Evolutionary conservation across 2,113 vertebrate genomes (phyloP).

Genomic region (Nothoprocta pentlandii): DNA sequence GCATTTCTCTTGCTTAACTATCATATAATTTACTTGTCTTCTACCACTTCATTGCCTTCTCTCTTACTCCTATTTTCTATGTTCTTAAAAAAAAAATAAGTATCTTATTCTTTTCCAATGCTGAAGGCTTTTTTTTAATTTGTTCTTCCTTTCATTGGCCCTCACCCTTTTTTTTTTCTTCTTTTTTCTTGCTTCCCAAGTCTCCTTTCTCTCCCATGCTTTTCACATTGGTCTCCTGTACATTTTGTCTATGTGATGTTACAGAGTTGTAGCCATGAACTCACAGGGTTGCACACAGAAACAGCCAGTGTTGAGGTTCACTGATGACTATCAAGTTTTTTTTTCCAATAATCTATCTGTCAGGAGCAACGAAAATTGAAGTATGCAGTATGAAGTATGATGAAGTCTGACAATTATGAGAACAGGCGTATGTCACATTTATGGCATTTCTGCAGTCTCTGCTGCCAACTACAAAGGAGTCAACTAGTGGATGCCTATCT

Average conservation of each 20-base stretch:
- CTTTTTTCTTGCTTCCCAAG: neutral
- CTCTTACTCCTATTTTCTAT: conserved; percentile 28
- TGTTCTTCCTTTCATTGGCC: neutral
- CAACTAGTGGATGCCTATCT: neutral
- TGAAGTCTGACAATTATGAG: neutral
- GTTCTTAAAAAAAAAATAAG: conserved; percentile 30
- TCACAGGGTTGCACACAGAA: neutral
- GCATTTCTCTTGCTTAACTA: conserved; percentile 58
- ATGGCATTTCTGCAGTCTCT: neutral
- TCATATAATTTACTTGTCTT: conserved; percentile 70
- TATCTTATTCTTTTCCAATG: neutral
- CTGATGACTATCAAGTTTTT: neutral
- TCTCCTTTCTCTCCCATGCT: neutral
- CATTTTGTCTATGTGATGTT: neutral
- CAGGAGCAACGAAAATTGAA: neutral
- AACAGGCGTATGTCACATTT: neutral
- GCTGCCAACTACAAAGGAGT: neutral
- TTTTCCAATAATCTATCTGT: neutral
- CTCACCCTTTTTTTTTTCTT: neutral
- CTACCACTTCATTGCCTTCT: conserved; percentile 52
- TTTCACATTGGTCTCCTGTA: neutral
- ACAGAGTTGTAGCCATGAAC: neutral
- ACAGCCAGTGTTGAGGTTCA: neutral
- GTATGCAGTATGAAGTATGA: neutral
- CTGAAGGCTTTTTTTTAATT: neutral